Base-by-base conservation (phyloP, 2,797 vertebrate genomes). In the Toxotes lorentzi region DNA sequence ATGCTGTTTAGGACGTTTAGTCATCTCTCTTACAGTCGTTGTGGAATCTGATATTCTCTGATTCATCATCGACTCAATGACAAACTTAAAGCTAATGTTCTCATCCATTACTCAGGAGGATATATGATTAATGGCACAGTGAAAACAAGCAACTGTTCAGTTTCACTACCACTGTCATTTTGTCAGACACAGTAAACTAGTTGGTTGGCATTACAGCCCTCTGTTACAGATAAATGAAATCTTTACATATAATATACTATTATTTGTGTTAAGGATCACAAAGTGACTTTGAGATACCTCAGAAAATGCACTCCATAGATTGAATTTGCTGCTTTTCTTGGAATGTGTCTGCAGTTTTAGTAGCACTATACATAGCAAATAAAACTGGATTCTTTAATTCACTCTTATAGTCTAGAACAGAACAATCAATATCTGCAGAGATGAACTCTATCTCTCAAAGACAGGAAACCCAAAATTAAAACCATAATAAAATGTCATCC, bases 361-460 rank as follows among this genome's bases (percentile, higher is more conserved):
- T 23, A 30, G 54, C 54, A 65, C 6, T 56, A 62, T 70, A 81
- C 38, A 72, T 43, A 71, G 32, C 1, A 0, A 73, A 73, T 45
- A 70, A 35, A 40, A 69, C 56, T 67, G 48, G 48, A 59, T 66
- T 51, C 24, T 82, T 73, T 71, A 50, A 76, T 73, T 59, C 27
- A 57, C 58, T 79, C 23, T 63, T 59, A 59, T 64, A 57, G 34
- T 72, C 54, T 2, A 12, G 8, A 72, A 69, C 51, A 58, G 40
- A 76, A 14, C 8, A 50, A 73, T 79, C 75, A 47, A 81, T 86
- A 86, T 74, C 64, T 80, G 58, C 73, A 40, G 69, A 69, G 61
- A 80, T 66, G 17, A 86, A 76, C 50, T 70, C 45, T 50, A 5
- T 64, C 69, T 73, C 54, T 13, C 2, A 7, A 64, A 66, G 54